Base-by-base conservation (phyloP, 2,797 vertebrate genomes). In the Liasis olivaceus region DNA sequence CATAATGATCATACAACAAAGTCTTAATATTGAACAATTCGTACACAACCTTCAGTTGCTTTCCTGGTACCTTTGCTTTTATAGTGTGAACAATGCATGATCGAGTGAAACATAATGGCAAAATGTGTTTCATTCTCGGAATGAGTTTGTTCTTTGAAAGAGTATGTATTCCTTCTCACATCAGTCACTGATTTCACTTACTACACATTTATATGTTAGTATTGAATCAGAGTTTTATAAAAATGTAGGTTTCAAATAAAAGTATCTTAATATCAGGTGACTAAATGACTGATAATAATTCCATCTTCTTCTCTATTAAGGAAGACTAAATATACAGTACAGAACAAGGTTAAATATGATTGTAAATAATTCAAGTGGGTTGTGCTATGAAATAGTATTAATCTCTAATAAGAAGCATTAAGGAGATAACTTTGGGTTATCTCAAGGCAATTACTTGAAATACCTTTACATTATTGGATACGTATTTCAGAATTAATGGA, bases 91-190 rank as follows among this genome's bases (percentile, higher is more conserved):
- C 58, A 64, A 90, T 90, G 84, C 63, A 86, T 81, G 58, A 31
- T 28, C 42, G 59, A 91, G 93, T 94, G 92, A 14, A 77, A 62
- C 87, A 64, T 51, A 87, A 47, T 31, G 17, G 54, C 89, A 60
- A 95, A n/a, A 31, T 96, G 90, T 89, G 91, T 2, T 60, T 86
- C 12, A 7, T 86, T 87, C 89, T 54, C 20, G 5, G 47, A 77
- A 63, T 86, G 9, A 91, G 51, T 36, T 91, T 89, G 77, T 91
- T 89, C 91, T 93, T 94, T 92, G 26, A 88, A 92, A 84, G 90
- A 0, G 0, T 0, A 0, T 6, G 0, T 15, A 24, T 9, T n/a
- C 91, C 3, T 85, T 8, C 69, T 95, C 22, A 0, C 87, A 7
- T 59, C 22, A 15, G 90, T 85, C 26, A 11, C 89, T 94, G 31